Base-by-base conservation (phyloP, 2,797 vertebrate genomes). In the Tamandua tetradactyla region DNA sequence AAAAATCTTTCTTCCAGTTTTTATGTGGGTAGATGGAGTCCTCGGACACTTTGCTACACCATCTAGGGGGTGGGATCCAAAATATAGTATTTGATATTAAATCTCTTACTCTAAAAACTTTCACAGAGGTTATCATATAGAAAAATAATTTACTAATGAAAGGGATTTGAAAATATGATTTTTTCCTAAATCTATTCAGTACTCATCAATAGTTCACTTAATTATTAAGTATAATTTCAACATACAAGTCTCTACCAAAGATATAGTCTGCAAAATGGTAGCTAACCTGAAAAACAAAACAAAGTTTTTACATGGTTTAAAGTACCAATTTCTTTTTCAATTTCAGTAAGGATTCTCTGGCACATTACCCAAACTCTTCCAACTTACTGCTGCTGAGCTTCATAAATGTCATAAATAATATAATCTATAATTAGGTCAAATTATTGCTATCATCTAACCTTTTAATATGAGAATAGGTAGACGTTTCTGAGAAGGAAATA, bases 401-500 rank as follows among this genome's bases (percentile, higher is more conserved):
- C 13, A 64, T 18, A 94, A 95, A 96, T 76, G 5, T 20, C 42
- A 91, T 83, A 80, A 95, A 82, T 85, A 79, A 89, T 81, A 93
- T 80, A 81, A 81, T 27, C 20, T 49, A 80, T 5, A 93, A 64
- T 95, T 91, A 40, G 0, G 55, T 95, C 89, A 91, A 89, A 52
- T n/a, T 89, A 68, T 57, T 85, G 25, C 44, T 95, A 22, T 84
- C 83, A 81, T 91, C 44, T 20, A 71, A 55, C 22, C 71, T 27
- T 89, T 90, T 68, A 86, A 76, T 64, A 13, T 89, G 62, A 69
- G 3, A 66, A 57, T 62, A 86, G 4, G 13, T 83, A 44, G 57
- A n/a, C n/a, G n/a, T 22, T 94, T 92, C 9, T 66, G 49, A 22
- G 23, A 42, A 15, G 0, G 18, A 69, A 92, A 96, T 82, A 9